A percentile compares a stretch with the other conserved stretches of the same genome.
Conservation (phyloP, 2,797 vertebrate genomes). For the Danio aesculapii region DNA sequence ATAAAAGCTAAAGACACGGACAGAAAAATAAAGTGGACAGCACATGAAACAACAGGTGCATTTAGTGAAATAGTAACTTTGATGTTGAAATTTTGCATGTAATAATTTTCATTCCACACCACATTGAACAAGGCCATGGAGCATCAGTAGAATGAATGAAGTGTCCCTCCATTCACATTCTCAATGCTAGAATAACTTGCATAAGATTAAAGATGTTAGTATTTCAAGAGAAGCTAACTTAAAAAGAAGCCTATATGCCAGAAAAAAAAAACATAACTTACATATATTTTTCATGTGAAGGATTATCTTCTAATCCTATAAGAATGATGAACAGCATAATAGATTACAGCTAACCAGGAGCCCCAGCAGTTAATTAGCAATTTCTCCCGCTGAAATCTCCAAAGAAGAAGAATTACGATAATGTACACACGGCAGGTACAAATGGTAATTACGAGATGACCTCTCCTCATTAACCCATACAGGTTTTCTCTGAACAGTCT, state of each 20-base stretch:
- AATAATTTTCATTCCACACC: conserved; percentile 45
- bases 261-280: conserved; percentile 51
- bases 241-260: conserved; percentile 14
- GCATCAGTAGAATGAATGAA: conserved; percentile 38
- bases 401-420: conserved; percentile 45
- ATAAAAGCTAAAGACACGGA: neutral
- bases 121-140: conserved; percentile 41
- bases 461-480: neutral
- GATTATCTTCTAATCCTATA: conserved; percentile 60
- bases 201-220: conserved; percentile 53
- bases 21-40: conserved; percentile 12
- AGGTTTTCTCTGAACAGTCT: conserved; percentile 19
- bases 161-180: conserved; percentile 27
- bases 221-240: conserved; percentile 13
- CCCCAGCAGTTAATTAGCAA: conserved; percentile 54
- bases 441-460: conserved; percentile 58
- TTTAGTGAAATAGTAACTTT: conserved; percentile 56
- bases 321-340: conserved; percentile 71
- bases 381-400: conserved; percentile 30
- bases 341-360: conserved; percentile 71
- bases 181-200: conserved; percentile 50
- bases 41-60: conserved; percentile 28
- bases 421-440: conserved; percentile 59
- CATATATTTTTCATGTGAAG: conserved; percentile 46
- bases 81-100: conserved; percentile 44